Conservation (phyloP, 2,113 vertebrate species). For the Chelonoidis abingdonii region DNA sequence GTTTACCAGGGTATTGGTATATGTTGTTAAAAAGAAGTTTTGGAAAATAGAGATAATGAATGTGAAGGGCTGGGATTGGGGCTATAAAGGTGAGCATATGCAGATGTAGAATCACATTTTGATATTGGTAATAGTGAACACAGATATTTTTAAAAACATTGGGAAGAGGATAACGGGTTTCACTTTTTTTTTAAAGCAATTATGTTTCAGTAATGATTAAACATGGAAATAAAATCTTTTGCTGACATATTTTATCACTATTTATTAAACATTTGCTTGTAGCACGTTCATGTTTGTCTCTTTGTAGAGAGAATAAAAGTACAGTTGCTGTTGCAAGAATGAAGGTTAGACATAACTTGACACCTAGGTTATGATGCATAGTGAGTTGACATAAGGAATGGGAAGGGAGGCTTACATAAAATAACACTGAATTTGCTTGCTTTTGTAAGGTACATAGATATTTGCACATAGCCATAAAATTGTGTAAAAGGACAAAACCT, state of each 20-base stretch:
- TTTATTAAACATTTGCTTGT: background rate
- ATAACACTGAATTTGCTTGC: background rate
- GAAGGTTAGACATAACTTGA: background rate
- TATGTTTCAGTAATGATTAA: background rate
- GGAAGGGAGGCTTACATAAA: background rate
- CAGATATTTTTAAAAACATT: background rate
- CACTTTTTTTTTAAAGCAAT: background rate
- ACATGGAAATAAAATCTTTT: background rate
- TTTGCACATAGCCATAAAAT: background rate
- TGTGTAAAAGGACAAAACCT: background rate
- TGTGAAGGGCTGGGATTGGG: background rate
- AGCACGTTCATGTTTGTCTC: background rate
- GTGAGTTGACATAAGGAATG: background rate
- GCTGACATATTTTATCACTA: background rate
- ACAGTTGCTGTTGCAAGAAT: fast-evolving
- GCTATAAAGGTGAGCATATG: background rate
- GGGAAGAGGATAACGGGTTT: fast-evolving
- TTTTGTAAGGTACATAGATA: background rate
- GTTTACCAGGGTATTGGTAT: background rate
- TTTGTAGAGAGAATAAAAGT: background rate
- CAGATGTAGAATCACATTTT: background rate
- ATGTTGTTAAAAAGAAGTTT: background rate
- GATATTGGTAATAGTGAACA: fast-evolving
- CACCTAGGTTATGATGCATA: background rate
- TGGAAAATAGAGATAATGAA: background rate